A percentile compares a stretch with the other conserved stretches of the same genome.
Evolutionary conservation across 2,797 vertebrate genomes (phyloP).

Genomic region (Amblyopsis hoosieri): DNA sequence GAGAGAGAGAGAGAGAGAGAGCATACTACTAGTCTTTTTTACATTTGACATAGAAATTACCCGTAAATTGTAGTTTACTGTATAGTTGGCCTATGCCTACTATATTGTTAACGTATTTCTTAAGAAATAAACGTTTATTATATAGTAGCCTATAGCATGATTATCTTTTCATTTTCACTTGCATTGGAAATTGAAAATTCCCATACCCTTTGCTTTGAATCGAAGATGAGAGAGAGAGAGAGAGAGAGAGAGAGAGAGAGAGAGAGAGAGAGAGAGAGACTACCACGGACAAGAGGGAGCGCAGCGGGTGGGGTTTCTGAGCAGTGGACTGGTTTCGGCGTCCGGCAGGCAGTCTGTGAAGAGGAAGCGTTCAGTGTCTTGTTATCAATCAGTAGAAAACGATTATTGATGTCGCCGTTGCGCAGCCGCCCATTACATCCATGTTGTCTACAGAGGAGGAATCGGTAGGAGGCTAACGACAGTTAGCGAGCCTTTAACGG

Average conservation of each 20-base stretch:
- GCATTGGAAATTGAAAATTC: no score
- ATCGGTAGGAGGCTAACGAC: conserved; percentile 51
- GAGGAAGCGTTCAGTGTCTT: conserved; percentile 25
- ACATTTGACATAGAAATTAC: no score
- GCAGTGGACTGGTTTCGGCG: background rate
- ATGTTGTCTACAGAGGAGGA: conserved; percentile 51
- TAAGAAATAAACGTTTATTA: no score
- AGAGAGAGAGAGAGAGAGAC: conserved; percentile 5
- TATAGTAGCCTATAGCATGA: no score
- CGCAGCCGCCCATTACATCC: conserved; percentile 53
- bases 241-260: background rate
- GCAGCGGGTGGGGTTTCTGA: conserved; percentile 36
- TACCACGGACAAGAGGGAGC: conserved; percentile 33
- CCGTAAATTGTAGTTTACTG: no score
- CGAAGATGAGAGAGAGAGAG: conserved; percentile 8
- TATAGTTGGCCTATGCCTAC: no score
- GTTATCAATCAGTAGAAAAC: conserved; percentile 45
- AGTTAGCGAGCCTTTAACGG: conserved; percentile 27
- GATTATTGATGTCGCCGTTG: conserved; percentile 50
- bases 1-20: no score
- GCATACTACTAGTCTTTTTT: no score
- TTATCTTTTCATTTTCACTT: no score
- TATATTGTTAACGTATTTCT: no score
- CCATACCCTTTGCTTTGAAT: no score
- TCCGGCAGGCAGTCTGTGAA: background rate